Evolutionary conservation across 1,140 invertebrate species (phyloP).

Genomic region (Lasioglossum baleicum): DNA sequence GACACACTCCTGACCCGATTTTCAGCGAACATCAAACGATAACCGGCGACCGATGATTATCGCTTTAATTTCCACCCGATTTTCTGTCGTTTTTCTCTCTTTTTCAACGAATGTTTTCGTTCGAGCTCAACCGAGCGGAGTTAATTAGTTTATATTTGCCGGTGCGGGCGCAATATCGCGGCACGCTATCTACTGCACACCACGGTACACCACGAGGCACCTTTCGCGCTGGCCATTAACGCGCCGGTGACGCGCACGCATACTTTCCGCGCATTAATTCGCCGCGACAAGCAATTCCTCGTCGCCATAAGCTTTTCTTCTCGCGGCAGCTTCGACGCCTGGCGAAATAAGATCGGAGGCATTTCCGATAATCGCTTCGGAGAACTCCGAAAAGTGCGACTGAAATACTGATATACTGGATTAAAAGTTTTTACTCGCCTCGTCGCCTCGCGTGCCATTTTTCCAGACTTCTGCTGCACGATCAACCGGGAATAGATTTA

Average conservation of each 20-base stretch:
- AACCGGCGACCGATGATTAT: constrained; percentile 31
- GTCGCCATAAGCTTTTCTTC: constrained; percentile 7
- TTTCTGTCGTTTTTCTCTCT: neutral
- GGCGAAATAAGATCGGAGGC: constrained; percentile 29
- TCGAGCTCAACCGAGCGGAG: neutral
- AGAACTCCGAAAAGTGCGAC: neutral
- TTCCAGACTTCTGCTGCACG: neutral
- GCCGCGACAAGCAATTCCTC: constrained; percentile 50
- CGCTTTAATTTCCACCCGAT: constrained; percentile 29
- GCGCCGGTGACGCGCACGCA: constrained; percentile 50
- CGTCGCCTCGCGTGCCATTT: no score
- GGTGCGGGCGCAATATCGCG: constrained; percentile 40
- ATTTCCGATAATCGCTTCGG: constrained; percentile 19
- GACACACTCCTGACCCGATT: neutral
- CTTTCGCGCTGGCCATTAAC: constrained; percentile 53
- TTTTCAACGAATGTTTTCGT: constrained; percentile 24
- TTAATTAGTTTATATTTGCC: constrained; percentile 59
- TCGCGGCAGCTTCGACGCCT: constrained; percentile 23
- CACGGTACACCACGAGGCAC: constrained; percentile 15
- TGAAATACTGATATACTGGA: neutral
- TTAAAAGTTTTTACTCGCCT: neutral
- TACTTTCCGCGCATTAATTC: constrained; percentile 53
- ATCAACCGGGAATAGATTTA: no score
- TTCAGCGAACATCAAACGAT: constrained; percentile 39
- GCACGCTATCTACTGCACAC: neutral